These are phyloP conservation scores for Choristoneura rosaceana DNA, from an alignment of 2,888 invertebrate genomes.

Conservation along the genomic window DNA sequence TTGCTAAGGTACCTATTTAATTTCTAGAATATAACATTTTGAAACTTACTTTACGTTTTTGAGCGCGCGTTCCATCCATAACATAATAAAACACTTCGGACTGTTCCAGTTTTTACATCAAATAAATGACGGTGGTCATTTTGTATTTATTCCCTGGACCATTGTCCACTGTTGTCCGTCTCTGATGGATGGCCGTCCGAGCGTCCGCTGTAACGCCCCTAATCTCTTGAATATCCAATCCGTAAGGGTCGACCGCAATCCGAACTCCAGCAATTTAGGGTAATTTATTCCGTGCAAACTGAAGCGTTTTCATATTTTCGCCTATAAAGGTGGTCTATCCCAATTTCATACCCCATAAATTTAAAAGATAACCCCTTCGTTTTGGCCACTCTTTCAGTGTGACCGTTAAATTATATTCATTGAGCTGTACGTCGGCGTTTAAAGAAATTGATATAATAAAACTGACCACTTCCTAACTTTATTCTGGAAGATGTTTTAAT, in stretches of 20 bases:
- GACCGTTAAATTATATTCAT: conserved; percentile 56
- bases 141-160: conserved; percentile 26
- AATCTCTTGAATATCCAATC: conserved; percentile 56
- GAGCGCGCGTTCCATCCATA: too few species aligned
- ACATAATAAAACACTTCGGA: neutral
- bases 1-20: too few species aligned
- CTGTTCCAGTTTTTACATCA: conserved; percentile 4
- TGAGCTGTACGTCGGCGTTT: conserved; percentile 51
- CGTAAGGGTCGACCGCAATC: conserved; percentile 64
- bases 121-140: conserved; percentile 30
- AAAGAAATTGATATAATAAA: conserved; percentile 52
- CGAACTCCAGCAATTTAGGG: conserved; percentile 60
- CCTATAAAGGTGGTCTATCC: conserved; percentile 56
- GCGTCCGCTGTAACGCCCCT: conserved; percentile 52
- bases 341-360: conserved; percentile 69
- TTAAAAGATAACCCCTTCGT: conserved; percentile 63
- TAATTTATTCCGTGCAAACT: conserved; percentile 62
- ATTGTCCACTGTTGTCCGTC: conserved; percentile 38
- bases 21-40: neutral
- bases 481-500: too few species aligned
- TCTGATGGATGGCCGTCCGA: conserved; percentile 54
- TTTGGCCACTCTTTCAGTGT: conserved; percentile 60
- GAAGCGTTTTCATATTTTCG: conserved; percentile 62
- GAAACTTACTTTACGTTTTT: neutral
- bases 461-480: neutral